Percentiles rank a stretch among this genome's conserved stretches.
phyloP scores from a whole-genome alignment of 2,113 vertebrate species.

The Pseudolaguvia tuberculata region DNA sequence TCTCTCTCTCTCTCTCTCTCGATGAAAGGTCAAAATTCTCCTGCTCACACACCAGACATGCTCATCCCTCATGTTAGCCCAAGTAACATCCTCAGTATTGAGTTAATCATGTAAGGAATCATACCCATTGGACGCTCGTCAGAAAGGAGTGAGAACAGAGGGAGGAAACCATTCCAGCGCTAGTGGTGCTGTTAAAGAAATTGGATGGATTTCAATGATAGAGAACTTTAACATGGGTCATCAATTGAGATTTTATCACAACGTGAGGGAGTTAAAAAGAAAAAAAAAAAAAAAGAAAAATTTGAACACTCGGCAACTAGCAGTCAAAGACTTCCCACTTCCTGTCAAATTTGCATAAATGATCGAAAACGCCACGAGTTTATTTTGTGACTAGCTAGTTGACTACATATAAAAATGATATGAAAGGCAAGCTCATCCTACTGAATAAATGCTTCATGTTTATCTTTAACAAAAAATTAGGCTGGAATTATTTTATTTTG shows the following conservation, averaged over 20 bases:
- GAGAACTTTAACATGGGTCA: background rate
- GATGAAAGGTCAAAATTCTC: background rate
- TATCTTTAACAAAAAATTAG: no score
- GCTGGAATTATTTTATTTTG: no score
- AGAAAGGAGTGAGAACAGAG: background rate
- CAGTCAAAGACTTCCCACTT: background rate
- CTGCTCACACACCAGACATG: background rate
- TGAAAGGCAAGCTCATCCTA: background rate
- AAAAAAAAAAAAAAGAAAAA: background rate
- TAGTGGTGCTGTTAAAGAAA: background rate
- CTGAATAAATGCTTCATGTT: no score
- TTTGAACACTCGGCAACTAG: background rate
- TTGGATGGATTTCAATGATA: background rate
- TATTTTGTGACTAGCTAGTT: background rate
- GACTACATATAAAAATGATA: background rate
- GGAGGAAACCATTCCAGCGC: no score
- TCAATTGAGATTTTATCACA: background rate
- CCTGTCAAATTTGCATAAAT: no score
- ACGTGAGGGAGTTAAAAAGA: background rate
- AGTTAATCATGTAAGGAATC: slow-evolving; percentile 8
- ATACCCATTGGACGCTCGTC: background rate
- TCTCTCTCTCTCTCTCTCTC: background rate
- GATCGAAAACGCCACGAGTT: background rate
- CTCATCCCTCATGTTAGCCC: background rate
- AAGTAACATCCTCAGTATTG: background rate